Evolutionary conservation across 2,797 vertebrate species (phyloP).

Genomic region (Thripadectes ignobilis): DNA sequence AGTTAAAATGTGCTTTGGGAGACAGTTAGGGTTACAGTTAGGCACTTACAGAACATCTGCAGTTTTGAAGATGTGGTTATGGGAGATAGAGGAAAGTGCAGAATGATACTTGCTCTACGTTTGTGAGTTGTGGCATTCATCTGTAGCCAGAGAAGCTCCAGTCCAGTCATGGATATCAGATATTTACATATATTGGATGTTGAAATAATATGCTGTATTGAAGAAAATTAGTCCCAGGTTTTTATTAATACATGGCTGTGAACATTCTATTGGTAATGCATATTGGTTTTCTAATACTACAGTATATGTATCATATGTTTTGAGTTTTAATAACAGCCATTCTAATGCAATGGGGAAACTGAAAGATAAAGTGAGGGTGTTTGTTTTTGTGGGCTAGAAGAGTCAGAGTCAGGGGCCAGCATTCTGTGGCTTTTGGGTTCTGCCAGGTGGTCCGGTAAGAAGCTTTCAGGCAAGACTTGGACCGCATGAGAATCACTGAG

Average conservation of each 20-base stretch:
- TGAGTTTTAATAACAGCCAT: not conserved
- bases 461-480: not conserved
- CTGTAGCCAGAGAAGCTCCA: not conserved
- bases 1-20: not conserved
- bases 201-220: not conserved
- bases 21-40: no score
- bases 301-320: not conserved
- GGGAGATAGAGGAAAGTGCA: not conserved
- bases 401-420: accelerated
- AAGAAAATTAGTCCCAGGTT: not conserved
- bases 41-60: not conserved
- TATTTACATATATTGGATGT: not conserved
- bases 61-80: not conserved
- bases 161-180: not conserved
- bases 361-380: not conserved
- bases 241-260: not conserved
- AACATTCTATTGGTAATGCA: not conserved
- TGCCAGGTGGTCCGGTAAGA: not conserved
- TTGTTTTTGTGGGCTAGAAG: not conserved
- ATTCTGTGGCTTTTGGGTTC: not conserved
- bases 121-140: not conserved
- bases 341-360: not conserved
- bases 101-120: not conserved
- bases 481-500: accelerated
- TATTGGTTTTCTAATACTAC: not conserved